These are phyloP conservation scores for Cossypha niveicapilla DNA, from an alignment of 2,797 vertebrate species.

Conservation along the genomic window DNA sequence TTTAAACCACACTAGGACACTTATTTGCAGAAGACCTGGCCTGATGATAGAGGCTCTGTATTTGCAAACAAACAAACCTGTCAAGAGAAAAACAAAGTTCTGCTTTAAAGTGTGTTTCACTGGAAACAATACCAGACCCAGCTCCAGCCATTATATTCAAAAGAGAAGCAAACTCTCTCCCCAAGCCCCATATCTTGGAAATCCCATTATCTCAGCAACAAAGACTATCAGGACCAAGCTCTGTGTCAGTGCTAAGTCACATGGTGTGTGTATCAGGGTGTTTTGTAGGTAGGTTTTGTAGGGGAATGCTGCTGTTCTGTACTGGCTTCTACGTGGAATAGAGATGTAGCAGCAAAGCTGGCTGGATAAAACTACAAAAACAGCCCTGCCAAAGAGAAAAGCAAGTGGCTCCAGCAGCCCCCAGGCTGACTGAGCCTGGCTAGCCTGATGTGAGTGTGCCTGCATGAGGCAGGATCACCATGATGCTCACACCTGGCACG, in stretches of 20 bases:
- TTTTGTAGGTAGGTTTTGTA: neutral
- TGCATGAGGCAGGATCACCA: neutral
- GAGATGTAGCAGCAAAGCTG: neutral
- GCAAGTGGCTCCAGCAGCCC: neutral
- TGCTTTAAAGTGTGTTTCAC: neutral
- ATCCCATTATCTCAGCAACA: neutral
- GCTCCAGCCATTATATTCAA: neutral
- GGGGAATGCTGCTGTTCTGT: neutral
- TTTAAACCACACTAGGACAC: conserved; percentile 56
- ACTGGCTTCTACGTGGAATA: neutral
- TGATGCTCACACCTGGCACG: rapidly evolving
- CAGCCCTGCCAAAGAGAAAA: neutral
- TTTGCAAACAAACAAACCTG: conserved; percentile 2
- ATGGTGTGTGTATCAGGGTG: rapidly evolving
- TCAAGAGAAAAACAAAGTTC: neutral
- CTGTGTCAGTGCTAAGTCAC: neutral
- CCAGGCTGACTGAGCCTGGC: neutral
- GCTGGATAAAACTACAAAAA: neutral
- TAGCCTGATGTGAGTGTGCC: rapidly evolving
- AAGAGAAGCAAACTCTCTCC: neutral
- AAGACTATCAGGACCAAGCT: neutral
- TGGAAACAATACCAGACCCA: neutral
- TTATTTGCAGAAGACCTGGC: conserved; percentile 62
- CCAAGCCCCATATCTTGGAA: neutral
- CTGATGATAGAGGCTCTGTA: conserved; percentile 50